Conservation (phyloP, 2,113 vertebrate genomes). For the Scolopax mira region DNA sequence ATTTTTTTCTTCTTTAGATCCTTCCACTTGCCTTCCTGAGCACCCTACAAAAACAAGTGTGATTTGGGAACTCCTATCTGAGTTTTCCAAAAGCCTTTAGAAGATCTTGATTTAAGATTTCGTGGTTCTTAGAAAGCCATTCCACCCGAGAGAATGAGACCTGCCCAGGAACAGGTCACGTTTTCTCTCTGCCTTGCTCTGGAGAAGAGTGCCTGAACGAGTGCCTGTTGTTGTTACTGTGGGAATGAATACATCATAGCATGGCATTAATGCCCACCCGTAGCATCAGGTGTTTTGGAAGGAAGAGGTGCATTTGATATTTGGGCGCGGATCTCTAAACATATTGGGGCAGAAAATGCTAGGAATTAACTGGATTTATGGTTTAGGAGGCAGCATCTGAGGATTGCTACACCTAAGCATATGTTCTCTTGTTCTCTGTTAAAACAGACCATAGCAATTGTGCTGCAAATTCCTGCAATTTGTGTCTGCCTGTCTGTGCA, state of each 20-base stretch:
- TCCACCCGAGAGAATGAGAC: not conserved
- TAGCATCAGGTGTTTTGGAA: not conserved
- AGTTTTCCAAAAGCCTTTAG: not conserved
- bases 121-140: not conserved
- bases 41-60: not conserved
- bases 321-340: not conserved
- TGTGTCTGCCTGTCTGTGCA: slow-evolving; percentile 32
- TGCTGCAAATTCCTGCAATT: slow-evolving; percentile 12
- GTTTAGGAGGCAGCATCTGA: not conserved
- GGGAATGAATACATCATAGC: not conserved
- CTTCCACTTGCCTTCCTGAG: not conserved
- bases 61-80: not conserved
- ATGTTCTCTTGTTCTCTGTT: not conserved
- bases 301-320: not conserved
- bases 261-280: not conserved
- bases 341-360: not conserved
- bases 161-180: not conserved
- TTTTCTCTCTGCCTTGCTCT: not conserved
- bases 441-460: not conserved
- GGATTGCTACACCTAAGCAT: not conserved
- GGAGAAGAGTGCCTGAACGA: no score
- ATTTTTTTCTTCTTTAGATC: not conserved
- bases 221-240: not conserved
- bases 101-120: not conserved
- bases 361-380: not conserved